Base-by-base conservation (phyloP, 2,113 vertebrate genomes). In the Mandrillus leucophaeus region DNA sequence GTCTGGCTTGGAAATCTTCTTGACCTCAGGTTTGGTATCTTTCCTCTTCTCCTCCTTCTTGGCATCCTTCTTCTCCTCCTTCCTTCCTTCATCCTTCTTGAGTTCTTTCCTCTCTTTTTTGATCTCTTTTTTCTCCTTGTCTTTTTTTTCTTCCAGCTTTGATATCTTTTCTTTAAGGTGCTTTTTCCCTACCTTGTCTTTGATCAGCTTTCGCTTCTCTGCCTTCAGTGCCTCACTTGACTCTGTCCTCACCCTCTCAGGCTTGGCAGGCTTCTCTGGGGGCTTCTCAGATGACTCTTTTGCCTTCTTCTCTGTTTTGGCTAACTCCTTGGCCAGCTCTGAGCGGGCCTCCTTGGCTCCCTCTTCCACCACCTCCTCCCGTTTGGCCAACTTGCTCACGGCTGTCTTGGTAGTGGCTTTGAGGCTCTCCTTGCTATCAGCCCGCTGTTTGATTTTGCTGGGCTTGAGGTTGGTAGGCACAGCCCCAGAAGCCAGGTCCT, bases 361-460 rank as follows among this genome's bases (percentile, higher is more conserved):
- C 35, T 99, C 99, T 76, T 99, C 99, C 1, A 98, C 98, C 64
- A 98, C 97, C 22, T 98, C 98, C 91, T 99, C 99, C 93, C 99
- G 99, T 98, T 99, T 99, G 66, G 98, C 96, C 86, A 99, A 98
- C 98, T 99, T 99, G 2, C 99, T 98, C 55, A 98, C 98, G 1
- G 99, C 89, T 6, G 99, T 99, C 98, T 99, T 99, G 48, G 99
- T 98, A 1, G 99, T 99, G 61, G 99, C 99, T 96, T 99, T 99
- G 52, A 99, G 99, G 97, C 99, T 99, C 98, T 99, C 99, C 93
- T 99, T 99, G 98, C 99, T 99, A 96, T 99, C 99, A 14, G 99
- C 99, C 96, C 99, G 99, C 84, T 99, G 99, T 97, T 99, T 99
- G 70, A 99, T 99, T 98, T 99, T 99, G 13, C 99, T 99, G 97